Base-by-base conservation (phyloP, 2,888 invertebrate genomes). In the Polymixis lichenea region DNA sequence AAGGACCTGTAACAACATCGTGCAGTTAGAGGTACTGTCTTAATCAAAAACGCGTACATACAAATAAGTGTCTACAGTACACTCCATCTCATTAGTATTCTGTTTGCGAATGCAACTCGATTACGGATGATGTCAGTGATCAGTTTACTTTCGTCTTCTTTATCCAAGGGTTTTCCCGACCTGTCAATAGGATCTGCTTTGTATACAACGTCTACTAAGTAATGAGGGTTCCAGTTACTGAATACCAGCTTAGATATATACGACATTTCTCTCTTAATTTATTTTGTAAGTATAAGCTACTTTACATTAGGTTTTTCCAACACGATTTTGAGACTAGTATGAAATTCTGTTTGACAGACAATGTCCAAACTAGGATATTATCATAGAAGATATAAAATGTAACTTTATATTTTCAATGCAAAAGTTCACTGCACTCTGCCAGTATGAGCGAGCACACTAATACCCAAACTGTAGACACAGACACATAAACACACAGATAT, bases 131-230 rank as follows among this genome's bases (percentile, higher is more conserved):
- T 71, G 71, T 82, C 86, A 85, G 62, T 58, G 85, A 81, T 70
- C 82, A 70, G 62, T 76, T 75, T 85, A 82, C 82, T 82, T 82
- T 82, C 77, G 76, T 82, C 82, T 73, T 69, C 76, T 55, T 61
- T 58, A 79, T 80, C 75, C 58, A 68, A 55, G 53, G 85, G 82
- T 74, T 81, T 85, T 75, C 58, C 85, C 53, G 2, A 73, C 46
- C 72, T 84, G 67, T 80, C 82, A 69, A 85, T 69, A 73, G 38
- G 60, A 64, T 60, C 84, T 80, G 22, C 28, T 84, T 72, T 55
- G 28, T 80, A 84, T 79, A 71, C 84, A 79, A 46, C 25, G 56
- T 32, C 55, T 77, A 22, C 25, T 51, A 46, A 17, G 11, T 51
- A 56, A 60, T 69, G 55, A 66, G 28, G 38, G 66, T 80, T 85